Percentiles rank a stretch among this genome's conserved stretches.
Conservation (phyloP, 2,888 invertebrate genomes). For the Archips crataeganus region DNA sequence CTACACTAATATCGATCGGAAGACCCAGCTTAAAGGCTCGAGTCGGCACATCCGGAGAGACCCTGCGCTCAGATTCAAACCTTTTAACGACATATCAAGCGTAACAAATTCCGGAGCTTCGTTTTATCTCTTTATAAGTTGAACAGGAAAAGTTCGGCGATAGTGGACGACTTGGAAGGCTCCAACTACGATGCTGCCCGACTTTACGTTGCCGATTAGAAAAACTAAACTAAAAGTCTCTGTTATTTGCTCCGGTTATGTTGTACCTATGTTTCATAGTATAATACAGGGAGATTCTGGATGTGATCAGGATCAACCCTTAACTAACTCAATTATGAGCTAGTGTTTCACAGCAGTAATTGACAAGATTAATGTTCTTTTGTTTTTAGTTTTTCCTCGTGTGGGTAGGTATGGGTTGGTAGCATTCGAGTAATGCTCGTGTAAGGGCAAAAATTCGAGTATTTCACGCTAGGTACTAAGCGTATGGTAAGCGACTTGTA, state of each 20-base stretch:
- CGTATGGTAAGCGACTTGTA: too few relatives aligned
- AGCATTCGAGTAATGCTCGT: too few relatives aligned
- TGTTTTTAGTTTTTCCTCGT: too few relatives aligned
- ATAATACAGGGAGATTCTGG: too few relatives aligned
- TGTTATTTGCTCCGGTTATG: slow-evolving; percentile 1
- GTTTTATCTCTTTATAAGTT: slow-evolving; percentile 45
- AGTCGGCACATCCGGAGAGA: neutral
- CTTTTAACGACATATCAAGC: slow-evolving; percentile 31
- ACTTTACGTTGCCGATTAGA: slow-evolving; percentile 40
- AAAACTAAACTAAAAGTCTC: slow-evolving; percentile 33
- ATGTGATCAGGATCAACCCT: too few relatives aligned
- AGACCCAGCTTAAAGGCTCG: neutral
- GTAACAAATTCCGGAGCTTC: slow-evolving; percentile 39
- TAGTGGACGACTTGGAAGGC: slow-evolving; percentile 37
- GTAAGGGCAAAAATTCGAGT: too few relatives aligned
- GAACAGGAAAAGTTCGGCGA: slow-evolving; percentile 35
- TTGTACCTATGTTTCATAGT: neutral
- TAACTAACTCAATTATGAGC: too few relatives aligned
- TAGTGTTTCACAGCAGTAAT: too few relatives aligned
- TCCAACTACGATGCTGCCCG: slow-evolving; percentile 28
- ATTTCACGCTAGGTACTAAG: too few relatives aligned
- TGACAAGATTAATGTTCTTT: too few relatives aligned
- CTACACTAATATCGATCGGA: neutral
- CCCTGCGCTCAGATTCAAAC: slow-evolving; percentile 1
- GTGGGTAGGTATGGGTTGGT: too few relatives aligned